Evolutionary conservation across 2,113 vertebrate genomes (phyloP), one percentile per base, ranked within the genome.

Genomic region (Callochromis pleurospilus): DNA sequence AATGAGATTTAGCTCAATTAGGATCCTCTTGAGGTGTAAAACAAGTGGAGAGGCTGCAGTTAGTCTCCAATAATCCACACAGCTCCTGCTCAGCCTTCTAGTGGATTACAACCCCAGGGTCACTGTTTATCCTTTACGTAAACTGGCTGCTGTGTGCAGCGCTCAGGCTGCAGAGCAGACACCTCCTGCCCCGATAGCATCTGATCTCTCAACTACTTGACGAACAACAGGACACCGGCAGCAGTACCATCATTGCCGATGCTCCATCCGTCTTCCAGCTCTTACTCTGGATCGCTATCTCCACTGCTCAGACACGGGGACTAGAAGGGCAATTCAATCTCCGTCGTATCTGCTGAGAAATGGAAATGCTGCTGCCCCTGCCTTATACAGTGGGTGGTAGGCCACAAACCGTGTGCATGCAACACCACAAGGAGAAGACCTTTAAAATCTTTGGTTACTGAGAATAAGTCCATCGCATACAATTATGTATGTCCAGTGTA

Each of bases 1-100:
- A 96, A 96, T 94, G 88, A 95, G 95, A 96, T 95, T 96, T 94
- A 92, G 90, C 90, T 95, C 94, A 95, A 95, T 96, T 96, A 96
- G 92, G 90, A 92, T 94, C 90, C 91, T 95, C 94, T 95, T 75
- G 93, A 96, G 94, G 95, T 94, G 93, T 87, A 90, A 94, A 94
- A 91, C 86, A 92, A 95, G 92, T 92, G 90, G 88, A 95, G 91
- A 93, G 93, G 90, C 93, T 94, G 82, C 90, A 88, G 92, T 92
- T 86, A 91, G 86, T 86, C 89, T 58, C 73, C 87, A 82, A 90
- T 96, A 96, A 96, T 96, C 94, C 95, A 95, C 94, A 93, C 89
- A 88, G 92, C 93, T 92, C 85, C 91, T 60, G 86, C 90, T 90
- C 77, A 70, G 91, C 89, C 94, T 80, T 87, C 79, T 56, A 89